Conservation (phyloP, 2,888 invertebrate genomes). For the Cephus pulcher region DNA sequence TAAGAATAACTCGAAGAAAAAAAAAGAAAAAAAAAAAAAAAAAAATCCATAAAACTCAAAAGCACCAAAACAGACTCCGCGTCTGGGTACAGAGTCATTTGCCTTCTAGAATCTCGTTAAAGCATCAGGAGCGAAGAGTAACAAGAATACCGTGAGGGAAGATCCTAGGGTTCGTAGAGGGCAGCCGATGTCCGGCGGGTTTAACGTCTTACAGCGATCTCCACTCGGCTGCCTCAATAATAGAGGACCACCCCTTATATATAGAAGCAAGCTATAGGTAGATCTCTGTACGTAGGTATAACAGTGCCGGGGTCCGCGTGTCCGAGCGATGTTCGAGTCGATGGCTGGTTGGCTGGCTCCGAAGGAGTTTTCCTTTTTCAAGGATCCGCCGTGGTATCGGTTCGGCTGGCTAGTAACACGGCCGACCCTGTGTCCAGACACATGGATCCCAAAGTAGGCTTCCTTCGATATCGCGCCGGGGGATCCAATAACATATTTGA, state of each 20-base stretch:
- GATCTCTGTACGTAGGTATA: constrained; percentile 18
- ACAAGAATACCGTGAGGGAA: not conserved
- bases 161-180: constrained; percentile 25
- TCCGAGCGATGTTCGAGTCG: constrained; percentile 34
- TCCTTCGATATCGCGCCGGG: constrained; percentile 42
- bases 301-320: constrained; percentile 23
- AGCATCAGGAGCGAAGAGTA: not conserved
- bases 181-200: constrained; percentile 39
- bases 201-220: constrained; percentile 56
- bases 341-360: constrained; percentile 5
- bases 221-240: constrained; percentile 58
- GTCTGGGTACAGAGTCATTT: not conserved
- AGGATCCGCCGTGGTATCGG: constrained; percentile 3
- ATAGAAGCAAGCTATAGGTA: constrained; percentile 21
- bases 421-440: constrained; percentile 14
- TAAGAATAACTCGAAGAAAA: not conserved
- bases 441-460: constrained; percentile 7
- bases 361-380: not conserved
- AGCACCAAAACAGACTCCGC: not conserved
- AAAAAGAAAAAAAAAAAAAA: not conserved
- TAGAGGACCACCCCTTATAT: constrained; percentile 42
- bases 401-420: constrained; percentile 11
- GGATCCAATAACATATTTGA: constrained; percentile 62
- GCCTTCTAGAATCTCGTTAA: not conserved
- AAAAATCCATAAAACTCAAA: not conserved